Conservation (phyloP, 2,888 invertebrate genomes). For the Hylaea fasciaria region DNA sequence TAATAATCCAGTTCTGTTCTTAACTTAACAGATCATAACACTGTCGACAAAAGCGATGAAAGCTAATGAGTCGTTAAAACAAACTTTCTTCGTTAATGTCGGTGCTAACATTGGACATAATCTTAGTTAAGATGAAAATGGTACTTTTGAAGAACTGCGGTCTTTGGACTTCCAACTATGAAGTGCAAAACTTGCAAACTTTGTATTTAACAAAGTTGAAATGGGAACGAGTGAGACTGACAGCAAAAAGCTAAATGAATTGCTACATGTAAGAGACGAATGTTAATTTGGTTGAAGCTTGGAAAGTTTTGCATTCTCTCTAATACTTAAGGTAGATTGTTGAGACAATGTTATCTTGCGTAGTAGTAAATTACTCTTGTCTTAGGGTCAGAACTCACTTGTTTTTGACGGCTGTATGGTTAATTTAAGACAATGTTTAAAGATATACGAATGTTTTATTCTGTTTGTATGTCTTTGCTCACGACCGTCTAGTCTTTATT, state of each 20-base stretch:
- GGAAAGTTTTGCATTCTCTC: constrained; percentile 11
- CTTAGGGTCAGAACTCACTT: background rate
- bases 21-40: constrained; percentile 20
- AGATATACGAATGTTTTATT: background rate
- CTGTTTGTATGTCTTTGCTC: background rate
- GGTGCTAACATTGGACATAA: constrained; percentile 20
- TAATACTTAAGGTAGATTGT: constrained; percentile 13
- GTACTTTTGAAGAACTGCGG: constrained; percentile 4
- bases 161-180: constrained; percentile 3
- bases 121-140: constrained; percentile 15
- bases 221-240: constrained; percentile 4
- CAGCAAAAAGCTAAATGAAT: constrained; percentile 5
- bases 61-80: constrained; percentile 29
- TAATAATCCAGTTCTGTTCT: too few relatives aligned
- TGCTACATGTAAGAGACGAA: constrained; percentile 3
- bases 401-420: background rate
- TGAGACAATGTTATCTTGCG: constrained; percentile 15
- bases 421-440: too few relatives aligned
- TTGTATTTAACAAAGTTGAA: constrained; percentile 8
- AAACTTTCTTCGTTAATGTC: constrained; percentile 38
- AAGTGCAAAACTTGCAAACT: constrained; percentile 1
- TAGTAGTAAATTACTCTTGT: constrained; percentile 6
- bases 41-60: constrained; percentile 36
- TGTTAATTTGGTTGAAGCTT: constrained; percentile 14
- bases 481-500: too few relatives aligned